Base-by-base conservation (phyloP, 2,888 invertebrate species). In the Dendrolimus pini region DNA sequence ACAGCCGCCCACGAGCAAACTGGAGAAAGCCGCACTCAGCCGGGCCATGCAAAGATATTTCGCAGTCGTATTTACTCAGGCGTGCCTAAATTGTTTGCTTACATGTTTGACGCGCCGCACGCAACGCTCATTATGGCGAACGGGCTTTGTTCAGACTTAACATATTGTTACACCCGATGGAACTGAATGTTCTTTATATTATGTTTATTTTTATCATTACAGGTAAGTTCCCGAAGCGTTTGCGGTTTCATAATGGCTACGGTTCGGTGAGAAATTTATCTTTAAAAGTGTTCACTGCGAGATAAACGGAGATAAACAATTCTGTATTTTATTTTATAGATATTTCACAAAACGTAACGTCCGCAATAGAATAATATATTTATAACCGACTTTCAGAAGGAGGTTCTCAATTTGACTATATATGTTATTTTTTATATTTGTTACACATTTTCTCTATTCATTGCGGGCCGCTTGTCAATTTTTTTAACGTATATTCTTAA, bases 81-180 rank as follows among this genome's bases (percentile, higher is more conserved):
- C 90, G 85, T 85, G 77, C 83, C 85, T 85, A 89, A 89, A 87
- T 85, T 89, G 89, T 89, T 89, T 90, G 86, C 87, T 88, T 88
- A 89, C 85, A 88, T 85, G 89, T 89, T 88, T 88, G 90, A 89
- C 88, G 85, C 89, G 82, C 82, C 83, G 82, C 86, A 89, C 88
- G 87, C 89, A 89, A 85, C 83, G 83, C 86, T 90, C 89, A 90
- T 90, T 90, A 90, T 78, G 80, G 82, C 76, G 75, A 82, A 81
- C 81, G 80, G 74, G 83, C 88, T 88, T 89, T 89, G 85, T 88
- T 88, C 85, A 83, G 77, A 81, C 85, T 85, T 83, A 85, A 87
- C 82, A 83, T 82, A 85, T 83, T 85, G 84, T 86, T 85, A 84
- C 82, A 80, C 79, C 82, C 85, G 72, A 85, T 86, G 80, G 79